Base-by-base conservation (phyloP, 2,888 invertebrate species). In the Dusona sp. region DNA sequence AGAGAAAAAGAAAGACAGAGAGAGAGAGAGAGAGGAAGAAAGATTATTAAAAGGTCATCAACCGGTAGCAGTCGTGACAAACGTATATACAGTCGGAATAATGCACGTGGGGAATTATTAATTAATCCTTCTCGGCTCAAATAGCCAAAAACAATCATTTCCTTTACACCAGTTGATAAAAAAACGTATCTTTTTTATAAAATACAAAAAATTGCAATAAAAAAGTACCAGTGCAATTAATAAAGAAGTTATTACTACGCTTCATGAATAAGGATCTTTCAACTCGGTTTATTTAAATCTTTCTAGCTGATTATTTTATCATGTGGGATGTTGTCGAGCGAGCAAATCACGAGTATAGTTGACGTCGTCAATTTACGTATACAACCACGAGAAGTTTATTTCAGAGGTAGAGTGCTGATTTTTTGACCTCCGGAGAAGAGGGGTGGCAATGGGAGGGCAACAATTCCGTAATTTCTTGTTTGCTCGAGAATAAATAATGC, bases 41-140 rank as follows among this genome's bases (percentile, higher is more conserved):
- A 73, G 25, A 73, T 22, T 91, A 89, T 90, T 90, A 89, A 89
- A 91, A 90, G 89, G 90, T 90, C 90, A 89, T 89, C 90, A 90
- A 90, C 90, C 90, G 89, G 89, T 84, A 87, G 88, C 51, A 13
- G 36, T 19, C 83, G 45, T 64, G 70, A 42, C 42, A 8, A 73
- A 45, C 61, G 13, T 42, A 13, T 19, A 29, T 74, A 25, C 4
- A 19, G 19, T 42, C 65, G n/a, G 33, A 51, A 45, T 29, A 51
- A 77, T 67, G 72, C 65, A 72, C 80, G 61, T 74, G 61, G 36
- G 33, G n/a, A 33, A 51, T 72, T 51, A 45, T 29, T 19, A 8
- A 70, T 70, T 42, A 19, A 70, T 48, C 19, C 19, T 19, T 8
- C 22, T 29, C 13, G 1, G n/a, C n/a, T 67, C 11, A 11, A 67